Evolutionary conservation across 2,888 invertebrate genomes (phyloP).

Genomic region (Steinernema carpocapsae): DNA sequence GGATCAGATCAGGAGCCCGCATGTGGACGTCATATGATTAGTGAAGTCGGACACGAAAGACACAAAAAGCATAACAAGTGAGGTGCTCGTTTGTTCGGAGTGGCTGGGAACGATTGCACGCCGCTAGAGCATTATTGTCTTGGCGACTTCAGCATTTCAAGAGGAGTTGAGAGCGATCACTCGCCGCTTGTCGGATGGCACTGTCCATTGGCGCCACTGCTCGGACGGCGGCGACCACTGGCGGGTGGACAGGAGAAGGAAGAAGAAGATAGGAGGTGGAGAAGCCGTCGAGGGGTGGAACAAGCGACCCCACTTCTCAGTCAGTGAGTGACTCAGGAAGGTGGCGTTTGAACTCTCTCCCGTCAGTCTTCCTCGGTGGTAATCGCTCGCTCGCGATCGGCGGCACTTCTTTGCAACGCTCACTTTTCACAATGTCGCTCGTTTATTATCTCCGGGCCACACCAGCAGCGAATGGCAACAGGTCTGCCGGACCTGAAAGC

Average conservation of each 20-base stretch:
- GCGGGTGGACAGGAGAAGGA: not conserved
- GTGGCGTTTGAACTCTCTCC: too few relatives aligned
- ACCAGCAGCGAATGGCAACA: not conserved
- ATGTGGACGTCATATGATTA: conserved; percentile 34
- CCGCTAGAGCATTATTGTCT: conserved; percentile 25
- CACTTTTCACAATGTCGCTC: conserved; percentile 22
- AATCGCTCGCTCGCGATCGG: not conserved
- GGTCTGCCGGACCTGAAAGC: not conserved
- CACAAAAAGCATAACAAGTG: conserved; percentile 27
- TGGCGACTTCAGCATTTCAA: conserved; percentile 2
- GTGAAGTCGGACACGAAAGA: not conserved
- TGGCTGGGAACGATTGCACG: conserved; percentile 19
- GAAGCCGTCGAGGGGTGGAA: not conserved
- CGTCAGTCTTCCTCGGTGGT: not conserved
- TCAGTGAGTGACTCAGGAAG: too few relatives aligned
- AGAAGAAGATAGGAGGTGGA: not conserved
- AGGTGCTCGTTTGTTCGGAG: conserved; percentile 11
- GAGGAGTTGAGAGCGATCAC: conserved; percentile 15
- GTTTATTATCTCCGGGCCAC: conserved; percentile 20
- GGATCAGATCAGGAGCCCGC: conserved; percentile 30
- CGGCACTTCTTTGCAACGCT: conserved; percentile 29
- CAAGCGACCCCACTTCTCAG: too few relatives aligned
- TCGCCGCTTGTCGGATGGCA: conserved; percentile 26
- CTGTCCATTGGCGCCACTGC: conserved; percentile 30
- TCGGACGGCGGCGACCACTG: conserved; percentile 28